Evolutionary conservation across 2,888 invertebrate genomes (phyloP).

Genomic region (Pseudococcus viburni): DNA sequence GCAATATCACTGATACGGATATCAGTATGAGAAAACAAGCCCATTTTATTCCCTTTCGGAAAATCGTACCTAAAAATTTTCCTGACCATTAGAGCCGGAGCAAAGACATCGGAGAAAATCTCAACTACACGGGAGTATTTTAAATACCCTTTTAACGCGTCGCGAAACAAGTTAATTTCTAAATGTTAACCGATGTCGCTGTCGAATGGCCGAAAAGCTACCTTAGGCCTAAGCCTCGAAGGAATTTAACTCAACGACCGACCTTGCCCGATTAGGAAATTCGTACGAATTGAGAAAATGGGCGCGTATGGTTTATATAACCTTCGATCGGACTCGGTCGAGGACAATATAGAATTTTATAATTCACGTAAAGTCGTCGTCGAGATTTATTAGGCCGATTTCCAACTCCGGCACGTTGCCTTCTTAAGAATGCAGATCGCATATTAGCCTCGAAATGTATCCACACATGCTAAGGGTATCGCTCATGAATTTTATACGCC

Average conservation of each 20-base stretch:
- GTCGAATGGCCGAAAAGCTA: too few relatives aligned
- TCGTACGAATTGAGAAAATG: neutral
- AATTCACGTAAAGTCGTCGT: neutral
- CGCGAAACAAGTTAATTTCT: conserved; percentile 19
- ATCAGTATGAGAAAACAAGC: neutral
- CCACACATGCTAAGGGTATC: neutral
- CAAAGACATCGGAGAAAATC: neutral
- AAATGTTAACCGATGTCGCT: too few relatives aligned
- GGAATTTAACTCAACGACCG: too few relatives aligned
- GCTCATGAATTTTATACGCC: too few relatives aligned
- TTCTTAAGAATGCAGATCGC: conserved; percentile 27
- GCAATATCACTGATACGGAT: neutral
- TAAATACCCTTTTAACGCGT: conserved; percentile 19
- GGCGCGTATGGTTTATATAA: neutral
- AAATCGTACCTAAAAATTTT: neutral
- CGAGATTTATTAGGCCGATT: conserved; percentile 30
- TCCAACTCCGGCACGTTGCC: conserved; percentile 6
- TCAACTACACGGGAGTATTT: neutral
- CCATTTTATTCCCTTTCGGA: too few relatives aligned
- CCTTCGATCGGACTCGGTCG: conserved; percentile 20
- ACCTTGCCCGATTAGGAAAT: too few relatives aligned
- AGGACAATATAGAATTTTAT: conserved; percentile 20
- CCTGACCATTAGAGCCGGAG: neutral
- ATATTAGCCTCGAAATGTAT: conserved; percentile 18
- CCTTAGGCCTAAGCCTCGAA: too few relatives aligned